Percentiles rank a stretch among this genome's conserved stretches.
Conservation (phyloP, 1,140 invertebrate species). For the Macrotrachela quadricornifera region DNA sequence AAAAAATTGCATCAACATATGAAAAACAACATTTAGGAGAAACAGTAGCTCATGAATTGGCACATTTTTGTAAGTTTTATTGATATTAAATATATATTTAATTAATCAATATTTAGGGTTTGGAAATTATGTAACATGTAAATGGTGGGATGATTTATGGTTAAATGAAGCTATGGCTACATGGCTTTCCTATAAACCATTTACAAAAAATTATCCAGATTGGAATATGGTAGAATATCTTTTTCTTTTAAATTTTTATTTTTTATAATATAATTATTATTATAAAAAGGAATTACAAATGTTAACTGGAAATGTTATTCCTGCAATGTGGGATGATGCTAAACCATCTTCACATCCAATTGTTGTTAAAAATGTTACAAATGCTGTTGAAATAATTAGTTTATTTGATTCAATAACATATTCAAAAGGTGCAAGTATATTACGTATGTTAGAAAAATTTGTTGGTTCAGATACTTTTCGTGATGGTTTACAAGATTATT, state of each 20-base stretch:
- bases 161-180: too few species aligned
- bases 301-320: not conserved
- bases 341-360: constrained; percentile 30
- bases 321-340: constrained; percentile 12
- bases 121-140: too few species aligned
- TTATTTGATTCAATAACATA: constrained; percentile 81
- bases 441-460: constrained; percentile 28
- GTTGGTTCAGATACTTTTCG: not conserved
- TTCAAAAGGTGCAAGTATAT: constrained; percentile 46
- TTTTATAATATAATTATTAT: not conserved
- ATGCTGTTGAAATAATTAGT: constrained; percentile 67
- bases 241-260: too few species aligned
- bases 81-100: not conserved
- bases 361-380: constrained; percentile 38
- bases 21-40: too few species aligned
- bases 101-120: too few species aligned
- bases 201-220: too few species aligned
- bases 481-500: not conserved
- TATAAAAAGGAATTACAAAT: not conserved
- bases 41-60: not conserved
- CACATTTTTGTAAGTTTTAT: too few species aligned
- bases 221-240: not conserved
- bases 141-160: too few species aligned
- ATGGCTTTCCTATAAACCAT: too few species aligned
- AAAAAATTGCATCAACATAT: too few species aligned